phyloP scores from a whole-genome alignment of 2,113 vertebrate genomes.

The Semnornis frantzii region DNA sequence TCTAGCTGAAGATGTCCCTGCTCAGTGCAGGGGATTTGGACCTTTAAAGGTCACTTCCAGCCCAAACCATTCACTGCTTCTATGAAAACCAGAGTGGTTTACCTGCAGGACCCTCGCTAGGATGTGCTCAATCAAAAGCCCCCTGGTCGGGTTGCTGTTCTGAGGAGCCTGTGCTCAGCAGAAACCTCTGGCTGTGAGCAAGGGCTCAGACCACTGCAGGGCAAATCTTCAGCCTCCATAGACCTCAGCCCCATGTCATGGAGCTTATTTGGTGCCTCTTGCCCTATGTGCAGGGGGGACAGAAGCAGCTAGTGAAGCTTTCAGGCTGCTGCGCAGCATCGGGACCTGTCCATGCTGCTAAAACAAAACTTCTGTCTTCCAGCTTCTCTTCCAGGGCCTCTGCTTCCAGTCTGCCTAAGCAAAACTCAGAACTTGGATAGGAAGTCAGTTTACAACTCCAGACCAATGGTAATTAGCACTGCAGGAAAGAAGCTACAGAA shows the following conservation, averaged over 20 bases:
- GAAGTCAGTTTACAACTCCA: not conserved
- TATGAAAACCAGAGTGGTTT: not conserved
- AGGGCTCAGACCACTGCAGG: not conserved
- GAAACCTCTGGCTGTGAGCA: not conserved
- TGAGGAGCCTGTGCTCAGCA: not conserved
- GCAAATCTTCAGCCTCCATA: not conserved
- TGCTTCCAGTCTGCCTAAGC: not conserved
- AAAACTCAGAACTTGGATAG: not conserved
- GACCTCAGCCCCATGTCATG: not conserved
- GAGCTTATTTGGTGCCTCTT: not conserved
- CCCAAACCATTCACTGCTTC: no score
- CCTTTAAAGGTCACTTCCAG: no score
- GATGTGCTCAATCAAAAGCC: accelerated
- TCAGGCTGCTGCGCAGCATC: not conserved
- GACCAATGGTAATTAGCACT: accelerated
- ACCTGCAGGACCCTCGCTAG: accelerated
- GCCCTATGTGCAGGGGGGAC: not conserved
- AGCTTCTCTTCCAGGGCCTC: not conserved
- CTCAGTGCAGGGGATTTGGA: no score
- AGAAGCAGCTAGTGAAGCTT: not conserved
- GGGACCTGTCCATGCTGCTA: not conserved
- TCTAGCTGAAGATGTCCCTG: no score
- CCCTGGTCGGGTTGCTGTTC: accelerated
- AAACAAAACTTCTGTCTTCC: not conserved
- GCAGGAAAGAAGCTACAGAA: not conserved